phyloP scores from a whole-genome alignment of 2,888 invertebrate species.

The Drosophila koepferae region DNA sequence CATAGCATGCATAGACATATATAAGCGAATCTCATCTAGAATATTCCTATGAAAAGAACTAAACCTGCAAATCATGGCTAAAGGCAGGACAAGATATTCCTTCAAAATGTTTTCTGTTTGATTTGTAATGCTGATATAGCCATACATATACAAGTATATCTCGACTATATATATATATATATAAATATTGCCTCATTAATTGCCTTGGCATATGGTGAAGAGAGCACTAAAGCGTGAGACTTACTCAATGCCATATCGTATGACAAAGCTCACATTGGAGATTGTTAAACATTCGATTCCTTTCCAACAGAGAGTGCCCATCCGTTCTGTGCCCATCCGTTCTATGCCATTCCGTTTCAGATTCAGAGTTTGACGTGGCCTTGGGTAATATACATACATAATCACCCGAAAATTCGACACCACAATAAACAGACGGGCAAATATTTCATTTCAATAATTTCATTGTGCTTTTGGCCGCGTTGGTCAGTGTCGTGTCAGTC shows the following conservation, averaged over 20 bases:
- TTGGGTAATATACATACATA: constrained; percentile 57
- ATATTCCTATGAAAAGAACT: too few relatives aligned
- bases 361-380: constrained; percentile 14
- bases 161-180: neutral
- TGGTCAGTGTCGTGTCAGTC: constrained; percentile 5
- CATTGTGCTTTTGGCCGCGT: constrained; percentile 45
- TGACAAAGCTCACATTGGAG: constrained; percentile 41
- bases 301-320: constrained; percentile 5
- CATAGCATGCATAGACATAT: too few relatives aligned
- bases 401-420: constrained; percentile 66
- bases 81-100: neutral
- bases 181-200: neutral
- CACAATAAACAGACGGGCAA: constrained; percentile 50
- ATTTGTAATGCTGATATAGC: neutral
- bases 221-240: neutral
- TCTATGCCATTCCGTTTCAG: neutral
- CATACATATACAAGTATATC: neutral
- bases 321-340: neutral
- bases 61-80: too few relatives aligned
- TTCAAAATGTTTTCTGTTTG: neutral
- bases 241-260: constrained; percentile 18
- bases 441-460: constrained; percentile 72
- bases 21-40: too few relatives aligned
- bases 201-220: constrained; percentile 13
- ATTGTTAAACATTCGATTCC: constrained; percentile 42